Percentiles rank a stretch among this genome's conserved stretches.
phyloP scores from a whole-genome alignment of 1,140 invertebrate species.

The Zaprionus lachaisei region DNA sequence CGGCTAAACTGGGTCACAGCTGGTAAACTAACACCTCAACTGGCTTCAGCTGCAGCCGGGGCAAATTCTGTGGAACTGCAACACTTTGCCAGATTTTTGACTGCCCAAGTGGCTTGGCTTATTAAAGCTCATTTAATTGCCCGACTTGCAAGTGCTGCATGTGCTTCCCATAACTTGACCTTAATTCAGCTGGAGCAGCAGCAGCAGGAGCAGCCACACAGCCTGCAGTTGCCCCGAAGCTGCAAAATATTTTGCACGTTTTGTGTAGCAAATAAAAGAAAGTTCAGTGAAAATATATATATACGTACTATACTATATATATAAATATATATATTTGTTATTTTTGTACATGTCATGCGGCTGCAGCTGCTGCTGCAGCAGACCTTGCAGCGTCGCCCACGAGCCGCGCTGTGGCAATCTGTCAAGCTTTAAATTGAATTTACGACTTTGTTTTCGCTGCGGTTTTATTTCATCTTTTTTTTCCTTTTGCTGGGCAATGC shows the following conservation, averaged over 20 bases:
- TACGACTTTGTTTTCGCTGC: constrained; percentile 82
- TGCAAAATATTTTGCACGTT: constrained; percentile 59
- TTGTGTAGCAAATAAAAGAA: constrained; percentile 54
- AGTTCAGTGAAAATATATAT: constrained; percentile 18
- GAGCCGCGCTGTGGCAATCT: constrained; percentile 73
- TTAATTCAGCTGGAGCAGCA: constrained; percentile 56
- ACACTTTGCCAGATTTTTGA: constrained; percentile 72
- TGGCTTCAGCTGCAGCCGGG: background rate
- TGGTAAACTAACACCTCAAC: constrained; percentile 4
- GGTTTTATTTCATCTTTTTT: constrained; percentile 73
- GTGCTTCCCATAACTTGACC: constrained; percentile 60
- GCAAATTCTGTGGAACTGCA: constrained; percentile 32
- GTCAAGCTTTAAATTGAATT: constrained; percentile 84
- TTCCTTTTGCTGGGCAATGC: background rate
- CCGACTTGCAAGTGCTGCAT: constrained; percentile 48
- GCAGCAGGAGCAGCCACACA: background rate
- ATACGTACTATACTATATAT: background rate
- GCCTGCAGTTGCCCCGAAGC: background rate
- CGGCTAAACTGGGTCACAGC: constrained; percentile 36
- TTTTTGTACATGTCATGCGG: constrained; percentile 61
- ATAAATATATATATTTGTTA: constrained; percentile 44
- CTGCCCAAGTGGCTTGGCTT: constrained; percentile 72
- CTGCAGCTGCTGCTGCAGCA: constrained; percentile 31
- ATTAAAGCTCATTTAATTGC: constrained; percentile 78
- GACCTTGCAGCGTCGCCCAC: constrained; percentile 15